Conservation (phyloP, 23 tunicate species). For the Botrylloides violaceus region DNA sequence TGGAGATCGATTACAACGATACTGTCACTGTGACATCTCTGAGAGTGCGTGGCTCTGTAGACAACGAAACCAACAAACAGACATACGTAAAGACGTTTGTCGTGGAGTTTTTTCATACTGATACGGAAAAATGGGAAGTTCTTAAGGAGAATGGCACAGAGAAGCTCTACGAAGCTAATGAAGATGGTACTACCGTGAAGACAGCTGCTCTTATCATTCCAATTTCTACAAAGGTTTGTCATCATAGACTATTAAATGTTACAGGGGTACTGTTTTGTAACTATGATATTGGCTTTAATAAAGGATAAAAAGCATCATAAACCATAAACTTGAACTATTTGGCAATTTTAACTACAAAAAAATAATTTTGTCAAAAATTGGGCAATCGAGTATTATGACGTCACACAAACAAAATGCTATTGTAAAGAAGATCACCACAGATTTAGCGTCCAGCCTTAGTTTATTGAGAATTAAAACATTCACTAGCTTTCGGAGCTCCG, state of each 20-base stretch:
- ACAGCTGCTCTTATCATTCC: conserved; percentile 5
- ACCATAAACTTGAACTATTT: too few relatives aligned
- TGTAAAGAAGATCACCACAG: too few relatives aligned
- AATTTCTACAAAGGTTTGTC: conserved; percentile 12
- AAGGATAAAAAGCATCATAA: too few relatives aligned
- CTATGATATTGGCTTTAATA: too few relatives aligned
- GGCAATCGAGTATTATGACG: too few relatives aligned
- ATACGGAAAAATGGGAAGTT: conserved; percentile 19
- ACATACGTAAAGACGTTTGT: conserved; percentile 30
- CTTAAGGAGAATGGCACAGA: conserved; percentile 6
- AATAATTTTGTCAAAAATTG: too few relatives aligned
- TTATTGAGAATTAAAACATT: too few relatives aligned
- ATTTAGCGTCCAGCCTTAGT: too few relatives aligned
- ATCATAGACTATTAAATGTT: not conserved
- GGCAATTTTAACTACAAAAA: too few relatives aligned
- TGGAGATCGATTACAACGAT: conserved; percentile 38
- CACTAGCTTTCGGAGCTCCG: too few relatives aligned
- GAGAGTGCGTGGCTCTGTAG: conserved; percentile 26
- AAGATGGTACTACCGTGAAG: conserved; percentile 16
- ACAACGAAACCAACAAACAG: conserved; percentile 13
- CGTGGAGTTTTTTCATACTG: conserved; percentile 18
- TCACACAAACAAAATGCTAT: too few relatives aligned
- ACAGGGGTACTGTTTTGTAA: too few relatives aligned
- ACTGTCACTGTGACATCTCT: conserved; percentile 28
- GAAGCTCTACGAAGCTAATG: conserved; percentile 3